Percentiles rank a stretch among this genome's conserved stretches.
phyloP scores from a whole-genome alignment of 2,113 vertebrate genomes.

The Mionectes macconnelli region DNA sequence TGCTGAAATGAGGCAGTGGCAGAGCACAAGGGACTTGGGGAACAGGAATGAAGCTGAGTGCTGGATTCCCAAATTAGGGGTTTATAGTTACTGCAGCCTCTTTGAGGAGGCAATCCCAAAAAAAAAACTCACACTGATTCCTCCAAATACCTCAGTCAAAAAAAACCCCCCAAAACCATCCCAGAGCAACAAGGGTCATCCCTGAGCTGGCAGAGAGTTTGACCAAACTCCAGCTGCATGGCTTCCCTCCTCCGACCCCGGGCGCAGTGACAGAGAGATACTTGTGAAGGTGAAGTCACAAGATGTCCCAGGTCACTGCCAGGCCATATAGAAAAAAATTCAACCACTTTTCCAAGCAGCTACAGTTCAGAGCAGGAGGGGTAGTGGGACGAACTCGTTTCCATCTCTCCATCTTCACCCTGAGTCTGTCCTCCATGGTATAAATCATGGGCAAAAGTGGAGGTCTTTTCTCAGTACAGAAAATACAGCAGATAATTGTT shows the following conservation, averaged over 20 bases:
- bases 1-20: neutral
- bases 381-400: neutral
- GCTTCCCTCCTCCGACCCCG: neutral
- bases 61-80: neutral
- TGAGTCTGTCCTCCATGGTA: neutral
- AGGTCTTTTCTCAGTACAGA: neutral
- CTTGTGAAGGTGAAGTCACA: rapidly evolving
- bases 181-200: neutral
- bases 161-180: neutral
- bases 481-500: neutral
- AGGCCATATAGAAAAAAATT: neutral
- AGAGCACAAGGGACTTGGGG: neutral
- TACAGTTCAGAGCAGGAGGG: neutral
- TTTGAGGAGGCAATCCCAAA: neutral
- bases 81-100: neutral
- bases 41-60: neutral
- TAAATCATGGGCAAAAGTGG: neutral
- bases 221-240: neutral
- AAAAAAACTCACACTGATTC: neutral
- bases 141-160: neutral
- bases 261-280: rapidly evolving
- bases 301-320: neutral
- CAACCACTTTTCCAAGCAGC: neutral
- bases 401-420: neutral
- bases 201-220: neutral